These are phyloP conservation scores for Takifugu bimaculatus DNA, from an alignment of 2,113 vertebrate species.

Conservation along the genomic window DNA sequence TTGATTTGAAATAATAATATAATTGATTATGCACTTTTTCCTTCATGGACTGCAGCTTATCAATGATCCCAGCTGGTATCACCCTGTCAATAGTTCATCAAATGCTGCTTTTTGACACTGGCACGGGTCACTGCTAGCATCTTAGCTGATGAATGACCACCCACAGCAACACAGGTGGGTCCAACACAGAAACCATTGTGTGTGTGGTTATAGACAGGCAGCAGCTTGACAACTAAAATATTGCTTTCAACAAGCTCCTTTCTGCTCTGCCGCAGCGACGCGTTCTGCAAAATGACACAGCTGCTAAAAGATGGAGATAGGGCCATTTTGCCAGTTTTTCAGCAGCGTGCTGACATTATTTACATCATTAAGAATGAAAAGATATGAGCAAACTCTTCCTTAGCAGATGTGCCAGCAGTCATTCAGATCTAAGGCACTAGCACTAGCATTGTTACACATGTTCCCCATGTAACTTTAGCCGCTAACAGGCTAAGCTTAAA, in stretches of 20 bases:
- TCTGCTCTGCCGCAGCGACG: background rate
- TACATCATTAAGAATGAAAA: no score
- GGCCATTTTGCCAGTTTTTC: background rate
- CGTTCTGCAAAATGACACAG: background rate
- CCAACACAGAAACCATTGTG: constrained; percentile 4
- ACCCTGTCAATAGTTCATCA: constrained; percentile 40
- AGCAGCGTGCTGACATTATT: no score
- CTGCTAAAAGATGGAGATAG: background rate
- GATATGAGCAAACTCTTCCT: no score
- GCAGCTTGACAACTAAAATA: background rate
- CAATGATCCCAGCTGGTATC: constrained; percentile 31
- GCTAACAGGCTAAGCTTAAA: no score
- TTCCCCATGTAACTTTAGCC: no score
- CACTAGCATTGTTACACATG: no score
- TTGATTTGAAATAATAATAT: constrained; percentile 20
- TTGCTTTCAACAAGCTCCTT: background rate
- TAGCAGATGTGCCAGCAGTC: no score
- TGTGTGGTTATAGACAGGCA: background rate
- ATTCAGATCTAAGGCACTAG: no score
- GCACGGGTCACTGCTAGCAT: constrained; percentile 26
- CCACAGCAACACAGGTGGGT: constrained; percentile 6
- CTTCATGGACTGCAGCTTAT: constrained; percentile 24
- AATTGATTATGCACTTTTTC: constrained; percentile 1
- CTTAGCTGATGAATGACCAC: constrained; percentile 21
- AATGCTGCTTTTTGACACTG: constrained; percentile 10